Evolutionary conservation across 2,113 vertebrate genomes (phyloP), one percentile per base, ranked within the genome.

Genomic region (Erinaceus europaeus): DNA sequence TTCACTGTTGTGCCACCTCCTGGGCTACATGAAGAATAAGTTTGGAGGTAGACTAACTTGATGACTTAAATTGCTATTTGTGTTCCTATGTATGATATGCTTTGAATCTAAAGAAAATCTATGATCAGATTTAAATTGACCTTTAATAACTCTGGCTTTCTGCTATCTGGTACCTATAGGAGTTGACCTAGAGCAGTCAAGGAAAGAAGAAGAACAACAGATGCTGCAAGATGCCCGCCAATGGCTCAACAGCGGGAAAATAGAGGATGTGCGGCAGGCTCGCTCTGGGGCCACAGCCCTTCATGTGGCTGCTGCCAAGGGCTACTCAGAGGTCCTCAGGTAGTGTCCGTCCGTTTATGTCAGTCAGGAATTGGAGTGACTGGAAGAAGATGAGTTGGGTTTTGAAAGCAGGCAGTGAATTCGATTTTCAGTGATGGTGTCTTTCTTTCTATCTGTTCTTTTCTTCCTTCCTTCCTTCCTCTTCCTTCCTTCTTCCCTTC

Each of bases 241-340:
- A 74, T 99, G 99, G 99, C 97, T 99, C 78, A 98, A 97, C 71
- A 98, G 98, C 0, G 98, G 98, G 3, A 97, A 95, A 3, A 98
- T 98, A 18, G 90, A 97, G 18, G 97, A 98, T 2, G 6, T 83
- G 3, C 97, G 93, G 84, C 97, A 99, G 91, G 96, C 98, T 25
- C 97, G 97, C 71, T 99, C 98, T 0, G 98, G 98, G 3, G 99
- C 98, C 95, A 98, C 98, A 0, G 98, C 98, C 18, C 97, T 99
- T 32, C 98, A 99, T 0, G 99, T 99, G 9, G 98, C 98, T 44
- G 98, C 98, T 1, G 98, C 98, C 77, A 99, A 99, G 94, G 98
- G 98, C 92, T 99, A 99, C 88, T 92, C 98, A 9, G 98, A 99
- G 95, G 98, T 98, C 84, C 98, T 99, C 94, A 99, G 98, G 99